phyloP scores from a whole-genome alignment of 2,113 vertebrate species.

The Brachyhypopomus occidentalis region DNA sequence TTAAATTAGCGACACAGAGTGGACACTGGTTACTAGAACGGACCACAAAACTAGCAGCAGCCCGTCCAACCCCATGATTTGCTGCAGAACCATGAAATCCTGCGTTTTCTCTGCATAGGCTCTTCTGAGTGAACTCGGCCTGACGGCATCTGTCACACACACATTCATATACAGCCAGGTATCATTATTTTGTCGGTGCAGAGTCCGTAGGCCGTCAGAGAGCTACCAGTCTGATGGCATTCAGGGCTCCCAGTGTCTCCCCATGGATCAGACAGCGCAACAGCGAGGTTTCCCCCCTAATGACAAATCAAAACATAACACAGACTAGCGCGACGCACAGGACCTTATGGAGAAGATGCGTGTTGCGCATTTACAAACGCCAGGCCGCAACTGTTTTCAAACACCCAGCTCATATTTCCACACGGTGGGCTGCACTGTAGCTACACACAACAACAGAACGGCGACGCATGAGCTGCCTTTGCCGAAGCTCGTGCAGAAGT shows the following conservation, averaged over 20 bases:
- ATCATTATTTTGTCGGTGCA: background rate
- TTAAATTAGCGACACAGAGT: background rate
- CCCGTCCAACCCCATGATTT: background rate
- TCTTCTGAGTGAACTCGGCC: background rate
- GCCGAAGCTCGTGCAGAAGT: background rate
- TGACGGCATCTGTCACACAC: background rate
- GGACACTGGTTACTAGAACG: conserved; percentile 1
- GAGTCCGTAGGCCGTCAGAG: background rate
- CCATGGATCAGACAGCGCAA: conserved; percentile 12
- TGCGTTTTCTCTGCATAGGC: background rate
- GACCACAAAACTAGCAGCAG: background rate
- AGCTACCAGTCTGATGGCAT: background rate
- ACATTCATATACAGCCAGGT: background rate
- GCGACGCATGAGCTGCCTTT: too few relatives aligned
- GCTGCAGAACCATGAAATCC: conserved; percentile 26
- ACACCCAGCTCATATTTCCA: background rate
- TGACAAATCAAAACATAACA: conserved; percentile 39
- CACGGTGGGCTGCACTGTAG: background rate
- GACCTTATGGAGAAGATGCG: background rate
- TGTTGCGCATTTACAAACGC: conserved; percentile 1
- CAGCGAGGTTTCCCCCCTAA: conserved; percentile 28
- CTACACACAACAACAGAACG: too few relatives aligned
- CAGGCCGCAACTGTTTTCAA: background rate
- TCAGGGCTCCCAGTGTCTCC: background rate
- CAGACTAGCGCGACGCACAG: background rate